A percentile compares a stretch with the other conserved stretches of the same genome.
Evolutionary conservation across 2,113 vertebrate species (phyloP).

Genomic region (Ceyx cyanopectus): DNA sequence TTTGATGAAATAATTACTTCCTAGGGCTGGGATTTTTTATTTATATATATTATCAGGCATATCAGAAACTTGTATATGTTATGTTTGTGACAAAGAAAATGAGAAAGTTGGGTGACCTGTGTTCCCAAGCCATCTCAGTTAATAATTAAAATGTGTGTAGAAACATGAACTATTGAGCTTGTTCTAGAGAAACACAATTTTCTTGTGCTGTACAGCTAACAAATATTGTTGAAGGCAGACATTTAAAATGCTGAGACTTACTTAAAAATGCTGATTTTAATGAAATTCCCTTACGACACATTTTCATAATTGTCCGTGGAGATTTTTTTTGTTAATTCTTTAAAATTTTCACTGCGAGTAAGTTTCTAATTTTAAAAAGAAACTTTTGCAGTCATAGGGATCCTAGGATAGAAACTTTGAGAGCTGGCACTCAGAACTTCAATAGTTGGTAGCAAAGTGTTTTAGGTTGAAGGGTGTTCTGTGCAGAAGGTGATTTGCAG

Average conservation of each 20-base stretch:
- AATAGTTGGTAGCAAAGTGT: background rate
- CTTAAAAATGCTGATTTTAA: slow-evolving; percentile 8
- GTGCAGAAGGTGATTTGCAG: background rate
- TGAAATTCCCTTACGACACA: background rate
- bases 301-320: background rate
- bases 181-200: slow-evolving; percentile 12
- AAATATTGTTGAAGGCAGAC: background rate
- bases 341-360: background rate
- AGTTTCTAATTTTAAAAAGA: background rate
- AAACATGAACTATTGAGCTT: slow-evolving; percentile 12
- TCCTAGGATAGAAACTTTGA: background rate
- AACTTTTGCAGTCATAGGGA: background rate
- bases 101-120: background rate
- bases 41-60: background rate
- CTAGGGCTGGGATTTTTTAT: background rate
- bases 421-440: background rate
- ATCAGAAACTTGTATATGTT: background rate
- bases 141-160: slow-evolving; percentile 34
- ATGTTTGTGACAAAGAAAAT: background rate
- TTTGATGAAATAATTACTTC: background rate
- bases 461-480: background rate
- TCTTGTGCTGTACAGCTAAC: background rate
- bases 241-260: slow-evolving; percentile 14
- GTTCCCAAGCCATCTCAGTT: background rate
- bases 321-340: background rate